Base-by-base conservation (phyloP, 2,797 vertebrate species). In the Iguana delicatissima region DNA sequence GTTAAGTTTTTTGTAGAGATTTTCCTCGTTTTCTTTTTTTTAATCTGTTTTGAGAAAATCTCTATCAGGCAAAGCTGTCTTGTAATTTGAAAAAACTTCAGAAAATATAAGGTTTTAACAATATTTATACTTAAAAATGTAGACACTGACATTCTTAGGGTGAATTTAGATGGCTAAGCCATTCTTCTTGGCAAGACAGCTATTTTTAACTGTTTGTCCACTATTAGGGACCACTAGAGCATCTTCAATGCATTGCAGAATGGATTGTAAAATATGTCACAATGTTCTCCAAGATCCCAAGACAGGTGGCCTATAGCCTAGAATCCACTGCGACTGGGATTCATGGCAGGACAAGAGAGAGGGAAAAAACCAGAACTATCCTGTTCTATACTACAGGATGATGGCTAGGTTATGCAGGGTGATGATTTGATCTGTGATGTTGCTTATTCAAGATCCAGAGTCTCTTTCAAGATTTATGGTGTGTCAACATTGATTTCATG, bases 401-500 rank as follows among this genome's bases (percentile, higher is more conserved):
- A 50, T 38, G 12, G n/a, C 59, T 26, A 80, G 64, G n/a, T 57
- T 69, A 69, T 85, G 18, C 3, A 26, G 52, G 4, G 35, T 69
- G 2, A 16, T 22, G 22, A 72, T 42, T 42, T 59, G 14, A 18
- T 10, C n/a, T 55, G 18, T 90, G 62, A 24, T 35, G 57, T 8
- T 24, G 26, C 26, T 26, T 69, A 67, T 1, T 35, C 42, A n/a
- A 69, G 35, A 80, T 24, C 16, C 24, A 85, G n/a, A 59, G 74
- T 81, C 29, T 57, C 18, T 59, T 8, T 62, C 26, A 74, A 86
- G 13, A 9, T 82, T 86, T 82, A 80, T 86, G 38, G 24, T 82
- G 14, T 86, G 16, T 77, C 18, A 90, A 46, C 6, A 80, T 13
- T 55, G 67, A 62, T 82, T 82, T 90, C 26, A 83, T 73, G 32